A percentile compares a stretch with the other conserved stretches of the same genome.
Evolutionary conservation across 2,113 vertebrate genomes (phyloP).

Genomic region (Cochlearius cochlearius): DNA sequence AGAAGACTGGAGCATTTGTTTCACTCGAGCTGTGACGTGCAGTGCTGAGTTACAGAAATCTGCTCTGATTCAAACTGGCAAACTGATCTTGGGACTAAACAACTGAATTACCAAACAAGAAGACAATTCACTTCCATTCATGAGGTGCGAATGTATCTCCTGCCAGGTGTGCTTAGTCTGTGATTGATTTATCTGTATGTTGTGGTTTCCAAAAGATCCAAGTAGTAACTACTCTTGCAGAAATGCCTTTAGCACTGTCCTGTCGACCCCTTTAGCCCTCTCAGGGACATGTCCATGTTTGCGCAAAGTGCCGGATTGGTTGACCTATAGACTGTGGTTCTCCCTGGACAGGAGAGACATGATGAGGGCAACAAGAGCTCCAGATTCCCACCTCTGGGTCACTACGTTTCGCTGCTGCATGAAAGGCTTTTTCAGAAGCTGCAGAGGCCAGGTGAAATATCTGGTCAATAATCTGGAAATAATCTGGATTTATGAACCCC

Average conservation of each 20-base stretch:
- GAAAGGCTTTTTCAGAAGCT: background rate
- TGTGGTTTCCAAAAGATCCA: conserved; percentile 17
- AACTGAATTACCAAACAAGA: conserved; percentile 49
- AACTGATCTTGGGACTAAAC: conserved; percentile 26
- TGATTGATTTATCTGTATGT: conserved; percentile 12
- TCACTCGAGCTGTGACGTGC: background rate
- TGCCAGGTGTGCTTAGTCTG: background rate
- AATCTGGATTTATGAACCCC: background rate
- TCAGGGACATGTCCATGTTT: background rate
- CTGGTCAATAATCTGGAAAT: background rate
- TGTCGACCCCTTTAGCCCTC: background rate
- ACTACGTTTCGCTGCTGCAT: rapidly evolving
- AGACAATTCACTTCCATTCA: conserved; percentile 41
- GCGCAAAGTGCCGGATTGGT: background rate
- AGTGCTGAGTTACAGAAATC: conserved; percentile 9
- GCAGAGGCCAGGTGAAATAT: background rate
- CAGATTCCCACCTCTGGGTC: background rate
- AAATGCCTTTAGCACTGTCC: conserved; percentile 1
- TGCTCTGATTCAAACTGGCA: conserved; percentile 42
- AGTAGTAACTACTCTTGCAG: conserved; percentile 24
- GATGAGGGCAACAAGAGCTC: background rate
- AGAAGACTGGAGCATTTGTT: conserved; percentile 21
- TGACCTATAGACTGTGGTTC: background rate
- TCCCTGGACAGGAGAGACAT: background rate
- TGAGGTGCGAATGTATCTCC: background rate